Conservation (phyloP, 2,797 vertebrate species). For the Sebastes vulpes region DNA sequence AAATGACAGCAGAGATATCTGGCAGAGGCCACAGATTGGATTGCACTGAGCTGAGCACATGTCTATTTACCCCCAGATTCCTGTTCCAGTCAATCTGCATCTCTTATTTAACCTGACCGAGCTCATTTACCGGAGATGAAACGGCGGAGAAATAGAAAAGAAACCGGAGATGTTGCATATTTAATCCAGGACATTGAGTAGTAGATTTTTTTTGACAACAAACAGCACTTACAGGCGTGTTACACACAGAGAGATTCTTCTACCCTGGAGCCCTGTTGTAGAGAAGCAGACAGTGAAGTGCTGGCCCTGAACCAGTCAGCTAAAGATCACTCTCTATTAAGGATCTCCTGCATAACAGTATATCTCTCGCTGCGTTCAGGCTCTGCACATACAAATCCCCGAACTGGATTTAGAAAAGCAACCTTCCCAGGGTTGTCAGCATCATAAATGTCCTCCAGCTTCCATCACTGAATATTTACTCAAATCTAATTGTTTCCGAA, state of each 20-base stretch:
- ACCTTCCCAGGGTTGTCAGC: conserved; percentile 62
- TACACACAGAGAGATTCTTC: conserved; percentile 55
- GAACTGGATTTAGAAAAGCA: conserved; percentile 67
- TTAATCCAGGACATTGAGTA: conserved; percentile 73
- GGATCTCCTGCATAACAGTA: conserved; percentile 45
- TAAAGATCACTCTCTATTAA: conserved; percentile 61
- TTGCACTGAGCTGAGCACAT: conserved; percentile 46
- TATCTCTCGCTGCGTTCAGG: conserved; percentile 40
- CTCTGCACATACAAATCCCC: conserved; percentile 40
- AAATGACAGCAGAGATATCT: conserved; percentile 49
- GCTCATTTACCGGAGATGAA: conserved; percentile 72
- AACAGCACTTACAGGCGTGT: conserved; percentile 79
- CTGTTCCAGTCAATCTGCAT: conserved; percentile 71
- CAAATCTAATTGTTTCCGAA: conserved; percentile 65
- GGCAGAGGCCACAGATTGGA: conserved; percentile 22
- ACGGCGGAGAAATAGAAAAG: conserved; percentile 35
- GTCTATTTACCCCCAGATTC: conserved; percentile 58
- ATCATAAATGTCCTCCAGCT: conserved; percentile 45
- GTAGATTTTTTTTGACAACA: conserved; percentile 78
- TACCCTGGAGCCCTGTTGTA: conserved; percentile 66
- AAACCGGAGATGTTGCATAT: conserved; percentile 73
- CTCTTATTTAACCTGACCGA: conserved; percentile 68
- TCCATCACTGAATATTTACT: conserved; percentile 71
- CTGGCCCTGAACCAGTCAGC: conserved; percentile 56
- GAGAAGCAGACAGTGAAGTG: conserved; percentile 53